phyloP scores from a whole-genome alignment of 2,888 invertebrate species.

The Anoncus sp. region DNA sequence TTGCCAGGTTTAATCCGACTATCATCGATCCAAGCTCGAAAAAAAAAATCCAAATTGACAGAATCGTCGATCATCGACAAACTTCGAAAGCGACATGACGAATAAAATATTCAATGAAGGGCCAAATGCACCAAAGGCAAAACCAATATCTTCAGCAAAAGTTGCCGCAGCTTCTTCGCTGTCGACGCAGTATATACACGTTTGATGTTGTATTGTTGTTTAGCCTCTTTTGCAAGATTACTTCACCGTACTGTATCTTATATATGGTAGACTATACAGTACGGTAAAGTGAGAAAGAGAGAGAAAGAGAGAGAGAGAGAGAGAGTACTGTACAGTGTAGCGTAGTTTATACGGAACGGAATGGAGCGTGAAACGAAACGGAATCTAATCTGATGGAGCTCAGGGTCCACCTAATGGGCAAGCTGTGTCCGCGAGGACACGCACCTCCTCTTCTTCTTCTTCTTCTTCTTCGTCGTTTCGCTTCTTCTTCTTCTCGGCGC shows the following conservation, averaged over 20 bases:
- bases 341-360: slow-evolving; percentile 61
- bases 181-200: background rate
- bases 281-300: slow-evolving; percentile 30
- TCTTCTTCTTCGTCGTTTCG: slow-evolving; percentile 47
- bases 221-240: slow-evolving; percentile 9
- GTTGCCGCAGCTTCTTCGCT: slow-evolving; percentile 14
- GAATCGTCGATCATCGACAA: no score
- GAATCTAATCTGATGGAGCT: slow-evolving; percentile 83
- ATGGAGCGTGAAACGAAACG: slow-evolving; percentile 72
- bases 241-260: slow-evolving; percentile 9
- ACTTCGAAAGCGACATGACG: no score
- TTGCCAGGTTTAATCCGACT: no score
- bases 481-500: slow-evolving; percentile 37
- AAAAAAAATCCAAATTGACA: no score
- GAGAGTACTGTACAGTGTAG: slow-evolving; percentile 38
- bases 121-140: no score
- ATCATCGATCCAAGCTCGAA: no score
- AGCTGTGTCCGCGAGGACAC: slow-evolving; percentile 82
- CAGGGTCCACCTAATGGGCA: slow-evolving; percentile 82
- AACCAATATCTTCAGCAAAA: no score
- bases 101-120: no score
- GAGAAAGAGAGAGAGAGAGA: slow-evolving; percentile 27
- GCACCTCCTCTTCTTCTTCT: slow-evolving; percentile 74
- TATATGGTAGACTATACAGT: background rate
- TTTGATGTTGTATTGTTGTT: slow-evolving; percentile 12